Conservation (phyloP, 2,797 vertebrate genomes). For the Lutra lutra region DNA sequence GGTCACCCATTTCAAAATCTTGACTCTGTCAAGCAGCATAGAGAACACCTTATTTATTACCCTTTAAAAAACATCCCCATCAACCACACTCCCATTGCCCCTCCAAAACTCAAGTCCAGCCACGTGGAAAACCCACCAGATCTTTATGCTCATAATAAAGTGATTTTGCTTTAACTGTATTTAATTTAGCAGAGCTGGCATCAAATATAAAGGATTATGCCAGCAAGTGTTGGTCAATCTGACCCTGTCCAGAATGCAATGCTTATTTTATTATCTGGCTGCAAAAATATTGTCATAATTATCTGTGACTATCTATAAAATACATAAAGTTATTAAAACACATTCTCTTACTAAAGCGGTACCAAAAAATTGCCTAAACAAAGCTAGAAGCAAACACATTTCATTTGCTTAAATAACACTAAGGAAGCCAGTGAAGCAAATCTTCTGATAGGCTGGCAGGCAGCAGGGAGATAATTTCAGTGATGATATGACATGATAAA, state of each 20-base stretch:
- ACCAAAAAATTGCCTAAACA: slow-evolving; percentile 56
- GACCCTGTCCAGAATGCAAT: slow-evolving; percentile 49
- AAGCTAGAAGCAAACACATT: slow-evolving; percentile 59
- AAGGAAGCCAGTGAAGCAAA: slow-evolving; percentile 45
- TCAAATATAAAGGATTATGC: slow-evolving; percentile 32
- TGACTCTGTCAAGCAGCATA: not conserved
- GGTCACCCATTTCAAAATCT: not conserved
- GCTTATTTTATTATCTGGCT: slow-evolving; percentile 62
- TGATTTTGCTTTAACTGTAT: slow-evolving; percentile 41
- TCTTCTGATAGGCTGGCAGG: slow-evolving; percentile 39
- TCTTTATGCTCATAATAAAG: slow-evolving; percentile 33
- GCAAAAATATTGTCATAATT: slow-evolving; percentile 53
- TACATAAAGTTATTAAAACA: slow-evolving; percentile 61
- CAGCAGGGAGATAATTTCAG: slow-evolving; percentile 64
- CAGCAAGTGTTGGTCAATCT: slow-evolving; percentile 54
- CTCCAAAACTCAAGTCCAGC: slow-evolving; percentile 22
- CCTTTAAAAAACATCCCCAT: not conserved
- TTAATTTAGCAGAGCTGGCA: slow-evolving; percentile 58
- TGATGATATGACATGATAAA: slow-evolving; percentile 59
- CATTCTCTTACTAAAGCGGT: slow-evolving; percentile 37
- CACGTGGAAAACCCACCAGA: slow-evolving; percentile 24
- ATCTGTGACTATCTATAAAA: slow-evolving; percentile 49
- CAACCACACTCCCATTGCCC: not conserved
- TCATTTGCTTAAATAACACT: slow-evolving; percentile 63
- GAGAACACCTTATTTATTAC: not conserved